phyloP scores from a whole-genome alignment of 2,113 vertebrate genomes.

The Cynoglossus semilaevis region DNA sequence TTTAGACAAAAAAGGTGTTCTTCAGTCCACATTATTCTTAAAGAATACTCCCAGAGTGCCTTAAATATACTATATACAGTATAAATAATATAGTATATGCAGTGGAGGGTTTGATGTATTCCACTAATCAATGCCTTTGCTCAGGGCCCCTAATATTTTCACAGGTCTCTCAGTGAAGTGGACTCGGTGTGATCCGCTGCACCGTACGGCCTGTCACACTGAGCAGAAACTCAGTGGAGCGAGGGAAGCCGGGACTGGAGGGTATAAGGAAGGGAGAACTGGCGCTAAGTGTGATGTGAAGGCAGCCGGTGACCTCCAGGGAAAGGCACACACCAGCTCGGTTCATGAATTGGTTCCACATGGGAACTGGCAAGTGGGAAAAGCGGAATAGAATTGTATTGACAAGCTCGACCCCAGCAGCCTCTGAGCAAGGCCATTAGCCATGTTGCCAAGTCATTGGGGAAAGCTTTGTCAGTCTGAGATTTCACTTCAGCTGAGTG shows the following conservation, averaged over 20 bases:
- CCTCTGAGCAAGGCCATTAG: conserved; percentile 80
- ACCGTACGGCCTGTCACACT: conserved; percentile 48
- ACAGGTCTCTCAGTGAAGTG: conserved; percentile 28
- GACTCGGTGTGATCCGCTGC: conserved; percentile 47
- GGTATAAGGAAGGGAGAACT: conserved; percentile 35
- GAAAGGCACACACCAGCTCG: conserved; percentile 73
- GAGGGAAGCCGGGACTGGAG: conserved; percentile 42
- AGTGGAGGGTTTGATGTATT: not conserved
- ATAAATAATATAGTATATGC: no score
- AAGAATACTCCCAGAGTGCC: no score
- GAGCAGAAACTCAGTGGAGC: conserved; percentile 50
- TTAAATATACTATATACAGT: no score
- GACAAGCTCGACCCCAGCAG: conserved; percentile 76
- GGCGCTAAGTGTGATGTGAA: conserved; percentile 55
- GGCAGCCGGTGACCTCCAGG: conserved; percentile 65
- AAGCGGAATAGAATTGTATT: conserved; percentile 82
- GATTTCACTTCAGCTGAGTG: conserved; percentile 82
- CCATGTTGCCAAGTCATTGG: conserved; percentile 68
- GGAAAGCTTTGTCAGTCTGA: conserved; percentile 71
- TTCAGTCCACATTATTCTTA: no score
- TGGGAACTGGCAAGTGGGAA: conserved; percentile 82
- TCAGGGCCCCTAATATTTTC: conserved; percentile 12
- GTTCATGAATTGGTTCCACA: conserved; percentile 82
- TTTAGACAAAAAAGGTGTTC: no score
- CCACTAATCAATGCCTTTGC: not conserved